A percentile compares a stretch with the other conserved stretches of the same genome.
Conservation (phyloP, 2,888 invertebrate genomes). For the Xestia xanthographa region DNA sequence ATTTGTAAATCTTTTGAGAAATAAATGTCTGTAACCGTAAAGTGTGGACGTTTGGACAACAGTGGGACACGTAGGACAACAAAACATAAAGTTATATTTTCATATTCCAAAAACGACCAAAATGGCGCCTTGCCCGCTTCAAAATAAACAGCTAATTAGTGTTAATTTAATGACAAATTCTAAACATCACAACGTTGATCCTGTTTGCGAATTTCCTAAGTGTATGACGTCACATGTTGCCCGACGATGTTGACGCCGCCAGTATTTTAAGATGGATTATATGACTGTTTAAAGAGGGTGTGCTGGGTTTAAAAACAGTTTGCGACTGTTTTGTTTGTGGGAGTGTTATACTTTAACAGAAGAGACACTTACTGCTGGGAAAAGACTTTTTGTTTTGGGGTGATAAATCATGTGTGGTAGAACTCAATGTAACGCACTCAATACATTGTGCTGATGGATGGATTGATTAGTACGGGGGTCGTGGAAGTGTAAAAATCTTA, state of each 20-base stretch:
- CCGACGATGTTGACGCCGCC: slow-evolving; percentile 28
- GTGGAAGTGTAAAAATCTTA: no score
- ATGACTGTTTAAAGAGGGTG: slow-evolving; percentile 46
- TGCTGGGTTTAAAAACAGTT: neutral
- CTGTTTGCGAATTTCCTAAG: slow-evolving; percentile 35
- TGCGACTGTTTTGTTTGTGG: neutral
- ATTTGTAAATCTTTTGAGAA: no score
- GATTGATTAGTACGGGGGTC: no score
- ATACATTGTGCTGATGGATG: no score
- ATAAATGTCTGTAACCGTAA: no score
- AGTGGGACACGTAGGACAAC: neutral
- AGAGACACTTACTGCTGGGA: no score
- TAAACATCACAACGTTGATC: slow-evolving; percentile 16
- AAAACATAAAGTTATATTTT: neutral
- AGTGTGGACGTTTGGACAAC: neutral
- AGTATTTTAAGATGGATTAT: slow-evolving; percentile 58
- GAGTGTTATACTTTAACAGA: neutral
- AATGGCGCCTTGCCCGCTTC: neutral
- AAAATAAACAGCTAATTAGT: neutral
- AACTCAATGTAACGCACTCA: no score
- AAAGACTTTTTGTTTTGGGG: no score
- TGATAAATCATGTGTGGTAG: no score
- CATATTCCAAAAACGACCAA: neutral
- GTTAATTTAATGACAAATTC: slow-evolving; percentile 9
- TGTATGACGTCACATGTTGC: slow-evolving; percentile 44